Evolutionary conservation across 2,797 vertebrate genomes (phyloP).

Genomic region (Myotis myotis): DNA sequence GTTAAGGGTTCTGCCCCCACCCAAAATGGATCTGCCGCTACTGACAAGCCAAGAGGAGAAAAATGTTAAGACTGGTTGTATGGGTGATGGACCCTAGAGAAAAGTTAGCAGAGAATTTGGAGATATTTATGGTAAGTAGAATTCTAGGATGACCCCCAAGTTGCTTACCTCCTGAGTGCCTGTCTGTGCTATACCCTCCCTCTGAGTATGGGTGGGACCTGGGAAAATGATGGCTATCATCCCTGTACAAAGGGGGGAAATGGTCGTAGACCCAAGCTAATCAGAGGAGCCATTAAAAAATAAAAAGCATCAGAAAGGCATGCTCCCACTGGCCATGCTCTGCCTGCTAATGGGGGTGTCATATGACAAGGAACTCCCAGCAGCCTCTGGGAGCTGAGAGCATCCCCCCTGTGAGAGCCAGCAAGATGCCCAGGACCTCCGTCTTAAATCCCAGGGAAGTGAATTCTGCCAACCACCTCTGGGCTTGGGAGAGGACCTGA

Average conservation of each 20-base stretch:
- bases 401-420: background rate
- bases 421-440: background rate
- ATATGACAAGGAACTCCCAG: background rate
- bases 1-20: background rate
- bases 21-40: background rate
- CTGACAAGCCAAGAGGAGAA: background rate
- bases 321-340: rapidly evolving
- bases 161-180: background rate
- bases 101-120: background rate
- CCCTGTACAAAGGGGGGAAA: background rate
- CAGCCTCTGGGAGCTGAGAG: background rate
- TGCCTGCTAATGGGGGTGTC: rapidly evolving
- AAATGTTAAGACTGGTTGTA: background rate
- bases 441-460: background rate
- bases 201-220: background rate
- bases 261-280: background rate
- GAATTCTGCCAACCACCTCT: background rate
- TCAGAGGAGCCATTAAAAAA: background rate
- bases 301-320: background rate
- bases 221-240: background rate
- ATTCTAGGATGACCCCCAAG: background rate
- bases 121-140: background rate
- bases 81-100: background rate
- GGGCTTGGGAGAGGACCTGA: background rate
- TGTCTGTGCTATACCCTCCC: background rate